These are phyloP conservation scores for Monochamus alternatus DNA, from an alignment of 2,888 invertebrate genomes.

Conservation along the genomic window DNA sequence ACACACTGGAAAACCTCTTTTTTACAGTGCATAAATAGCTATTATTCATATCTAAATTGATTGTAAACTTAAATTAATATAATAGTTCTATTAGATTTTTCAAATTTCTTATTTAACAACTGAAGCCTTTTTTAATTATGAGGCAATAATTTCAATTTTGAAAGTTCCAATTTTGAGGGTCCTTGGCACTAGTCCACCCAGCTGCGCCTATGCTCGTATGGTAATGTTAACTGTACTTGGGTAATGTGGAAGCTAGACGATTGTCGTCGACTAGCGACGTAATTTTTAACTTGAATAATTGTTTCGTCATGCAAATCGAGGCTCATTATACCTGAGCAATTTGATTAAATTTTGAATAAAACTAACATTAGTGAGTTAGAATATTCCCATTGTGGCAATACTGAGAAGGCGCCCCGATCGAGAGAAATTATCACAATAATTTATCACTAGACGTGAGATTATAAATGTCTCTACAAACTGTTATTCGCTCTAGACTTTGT, in stretches of 20 bases:
- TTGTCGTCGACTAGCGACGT: constrained; percentile 28
- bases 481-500: neutral
- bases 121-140: too few species aligned
- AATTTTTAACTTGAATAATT: constrained; percentile 28
- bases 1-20: too few species aligned
- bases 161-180: too few species aligned
- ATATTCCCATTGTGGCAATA: constrained; percentile 9
- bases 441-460: neutral
- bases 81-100: too few species aligned
- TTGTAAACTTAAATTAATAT: too few species aligned
- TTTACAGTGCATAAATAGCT: too few species aligned
- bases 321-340: constrained; percentile 26
- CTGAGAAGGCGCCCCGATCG: neutral
- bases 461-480: neutral
- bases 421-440: neutral
- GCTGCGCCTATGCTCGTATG: neutral
- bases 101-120: too few species aligned
- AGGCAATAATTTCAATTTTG: too few species aligned
- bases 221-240: constrained; percentile 40
- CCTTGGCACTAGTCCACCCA: too few species aligned
- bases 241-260: constrained; percentile 43
- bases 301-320: constrained; percentile 25
- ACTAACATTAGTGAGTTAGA: constrained; percentile 27
- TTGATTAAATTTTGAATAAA: constrained; percentile 31
- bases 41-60: too few species aligned